Base-by-base conservation (phyloP, 2,113 vertebrate species). In the Anarrhichthys ocellatus region DNA sequence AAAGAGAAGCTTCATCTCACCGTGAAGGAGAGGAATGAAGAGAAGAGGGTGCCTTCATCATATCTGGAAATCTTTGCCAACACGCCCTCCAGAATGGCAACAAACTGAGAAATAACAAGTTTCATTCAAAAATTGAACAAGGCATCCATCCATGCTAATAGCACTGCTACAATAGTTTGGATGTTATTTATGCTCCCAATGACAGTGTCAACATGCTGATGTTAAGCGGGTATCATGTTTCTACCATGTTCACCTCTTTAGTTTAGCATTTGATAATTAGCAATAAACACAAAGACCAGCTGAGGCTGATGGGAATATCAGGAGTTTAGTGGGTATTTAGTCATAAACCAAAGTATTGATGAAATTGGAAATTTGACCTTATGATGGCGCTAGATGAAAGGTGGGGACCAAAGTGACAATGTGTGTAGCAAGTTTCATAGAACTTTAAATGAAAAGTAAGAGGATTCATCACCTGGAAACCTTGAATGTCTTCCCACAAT, bases 31-130 rank as follows among this genome's bases (percentile, higher is more conserved):
- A 99, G 96, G 95, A 99, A 99, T 76, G 98, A 99, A 78, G 98
- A 99, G 95, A 99, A 99, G 81, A 99, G 96, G 75, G 98, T 99
- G 88, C 98, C 98, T 94, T 99, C 98, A 50, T 99, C 98, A 5
- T 99, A 99, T 98, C 98, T 97, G 92, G 98, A 99, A 81, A 99
- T 96, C 95, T 99, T 99, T 34, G 98, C 97, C 93, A 99, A 94
- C 42, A 99, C 97, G 76, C 98, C 96, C 94, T 99, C 98, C 95
- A 99, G 95, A 93, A 99, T 99, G 85, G 93, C 97, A 81, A 98
- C 96, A 94, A 99, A 99, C 98, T 99, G 91, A 66, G 50, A 85
- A 90, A 83, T 8, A 17, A 70, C 9, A 44, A 10, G 14, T 56
- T 34, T 65, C 1, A 36, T 58, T 64, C 1, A 24, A 46, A 13